Conservation (phyloP, 2,113 vertebrate genomes). For the Dunckerocampus dactyliophorus region DNA sequence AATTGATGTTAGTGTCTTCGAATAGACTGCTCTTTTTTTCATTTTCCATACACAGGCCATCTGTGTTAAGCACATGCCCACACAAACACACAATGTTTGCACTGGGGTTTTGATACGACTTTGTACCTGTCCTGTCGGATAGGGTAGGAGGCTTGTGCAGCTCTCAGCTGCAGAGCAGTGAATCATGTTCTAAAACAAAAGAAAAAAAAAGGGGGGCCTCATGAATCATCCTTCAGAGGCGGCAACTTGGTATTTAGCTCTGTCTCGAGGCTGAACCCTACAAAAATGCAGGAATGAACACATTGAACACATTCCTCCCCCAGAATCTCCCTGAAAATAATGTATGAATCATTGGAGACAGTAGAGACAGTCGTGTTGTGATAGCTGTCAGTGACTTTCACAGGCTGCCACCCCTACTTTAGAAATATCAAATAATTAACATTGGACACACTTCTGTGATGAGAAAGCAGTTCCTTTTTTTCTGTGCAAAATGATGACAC, state of each 20-base stretch:
- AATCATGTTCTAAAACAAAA: constrained; percentile 36
- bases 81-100: constrained; percentile 7
- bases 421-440: constrained; percentile 3
- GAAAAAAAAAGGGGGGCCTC: constrained; percentile 15
- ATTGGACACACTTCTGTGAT: not conserved
- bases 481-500: not conserved
- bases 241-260: constrained; percentile 47
- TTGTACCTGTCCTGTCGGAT: constrained; percentile 16
- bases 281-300: constrained; percentile 33
- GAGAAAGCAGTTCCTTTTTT: not conserved
- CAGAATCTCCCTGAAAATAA: constrained; percentile 12
- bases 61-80: constrained; percentile 10
- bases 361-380: constrained; percentile 26
- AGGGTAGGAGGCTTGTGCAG: constrained; percentile 21
- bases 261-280: constrained; percentile 25
- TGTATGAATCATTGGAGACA: constrained; percentile 21
- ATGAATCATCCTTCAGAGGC: constrained; percentile 51
- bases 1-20: not conserved
- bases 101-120: not conserved
- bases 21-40: not conserved
- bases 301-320: constrained; percentile 18
- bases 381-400: constrained; percentile 30
- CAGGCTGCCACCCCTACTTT: constrained; percentile 2
- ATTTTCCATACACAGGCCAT: not conserved
- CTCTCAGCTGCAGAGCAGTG: constrained; percentile 30